Conservation (phyloP, 2,888 invertebrate species). For the Sisyra terminalis region DNA sequence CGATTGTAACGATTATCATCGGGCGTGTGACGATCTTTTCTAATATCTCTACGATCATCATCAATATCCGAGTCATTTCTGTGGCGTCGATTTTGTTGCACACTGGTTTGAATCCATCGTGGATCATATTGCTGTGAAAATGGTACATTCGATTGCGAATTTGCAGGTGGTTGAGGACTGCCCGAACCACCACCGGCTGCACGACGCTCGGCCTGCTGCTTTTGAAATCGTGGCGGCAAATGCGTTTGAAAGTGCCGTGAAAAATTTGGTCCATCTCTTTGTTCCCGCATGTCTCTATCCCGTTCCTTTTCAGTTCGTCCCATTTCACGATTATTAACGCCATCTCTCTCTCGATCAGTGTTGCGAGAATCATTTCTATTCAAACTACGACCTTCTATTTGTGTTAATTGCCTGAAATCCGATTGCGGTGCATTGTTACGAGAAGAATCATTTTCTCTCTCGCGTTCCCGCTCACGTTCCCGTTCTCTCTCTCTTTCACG, state of each 20-base stretch:
- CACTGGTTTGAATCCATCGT: conserved; percentile 16
- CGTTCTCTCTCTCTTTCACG: conserved; percentile 14
- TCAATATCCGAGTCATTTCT: conserved; percentile 15
- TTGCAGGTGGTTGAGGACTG: conserved; percentile 10
- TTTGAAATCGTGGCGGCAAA: conserved; percentile 72
- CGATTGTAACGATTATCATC: conserved; percentile 16
- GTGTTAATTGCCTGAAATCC: conserved; percentile 24
- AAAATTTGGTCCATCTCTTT: conserved; percentile 38
- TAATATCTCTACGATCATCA: conserved; percentile 20
- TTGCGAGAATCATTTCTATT: conserved; percentile 18
- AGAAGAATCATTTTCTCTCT: conserved; percentile 5
- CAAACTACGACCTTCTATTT: conserved; percentile 24
- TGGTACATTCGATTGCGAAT: conserved; percentile 14
- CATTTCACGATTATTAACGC: conserved; percentile 19
- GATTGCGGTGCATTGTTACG: conserved; percentile 9
- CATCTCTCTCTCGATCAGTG: conserved; percentile 24
- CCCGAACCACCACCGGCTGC: conserved; percentile 16
- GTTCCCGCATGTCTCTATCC: conserved; percentile 31
- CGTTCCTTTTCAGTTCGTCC: conserved; percentile 15
- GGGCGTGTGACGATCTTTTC: conserved; percentile 15
- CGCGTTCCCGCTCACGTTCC: conserved; percentile 24
- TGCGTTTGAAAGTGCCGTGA: conserved; percentile 65
- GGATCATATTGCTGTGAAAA: conserved; percentile 20
- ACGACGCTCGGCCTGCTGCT: conserved; percentile 46
- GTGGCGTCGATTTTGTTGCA: conserved; percentile 6